A percentile compares a stretch with the other conserved stretches of the same genome.
Evolutionary conservation across 2,797 vertebrate genomes (phyloP).

Genomic region (Tapirus indicus): DNA sequence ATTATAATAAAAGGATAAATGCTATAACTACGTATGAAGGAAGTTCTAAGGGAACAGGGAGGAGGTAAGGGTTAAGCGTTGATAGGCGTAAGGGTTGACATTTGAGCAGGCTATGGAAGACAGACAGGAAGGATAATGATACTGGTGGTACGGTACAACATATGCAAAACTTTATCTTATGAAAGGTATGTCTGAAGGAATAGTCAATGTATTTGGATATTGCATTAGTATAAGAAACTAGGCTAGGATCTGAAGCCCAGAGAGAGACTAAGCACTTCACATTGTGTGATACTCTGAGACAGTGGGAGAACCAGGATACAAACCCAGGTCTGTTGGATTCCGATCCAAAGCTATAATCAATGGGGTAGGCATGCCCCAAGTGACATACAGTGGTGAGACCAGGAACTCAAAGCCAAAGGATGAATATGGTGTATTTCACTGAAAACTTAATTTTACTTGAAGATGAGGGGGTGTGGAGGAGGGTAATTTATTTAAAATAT

Average conservation of each 20-base stretch:
- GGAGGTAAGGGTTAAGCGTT: background rate
- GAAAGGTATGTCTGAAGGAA: background rate
- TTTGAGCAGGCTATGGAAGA: background rate
- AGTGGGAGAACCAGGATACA: background rate
- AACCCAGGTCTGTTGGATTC: too few species aligned
- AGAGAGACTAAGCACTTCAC: background rate
- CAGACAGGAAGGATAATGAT: background rate
- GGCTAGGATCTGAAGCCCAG: background rate
- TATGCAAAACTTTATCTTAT: background rate
- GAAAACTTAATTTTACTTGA: background rate
- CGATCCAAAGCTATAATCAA: background rate
- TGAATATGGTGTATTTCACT: background rate
- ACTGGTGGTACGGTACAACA: background rate
- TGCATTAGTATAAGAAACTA: background rate
- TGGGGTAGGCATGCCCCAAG: background rate
- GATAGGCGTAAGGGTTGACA: background rate
- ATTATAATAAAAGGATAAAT: background rate
- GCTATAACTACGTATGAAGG: background rate
- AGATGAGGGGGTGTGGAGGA: background rate
- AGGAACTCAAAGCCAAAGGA: background rate
- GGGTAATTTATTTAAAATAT: background rate
- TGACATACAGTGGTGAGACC: background rate
- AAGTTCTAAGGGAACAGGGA: background rate
- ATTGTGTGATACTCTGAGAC: background rate
- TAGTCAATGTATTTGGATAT: background rate